These are phyloP conservation scores for Acrobasis repandana DNA, from an alignment of 2,888 invertebrate genomes.

Conservation along the genomic window DNA sequence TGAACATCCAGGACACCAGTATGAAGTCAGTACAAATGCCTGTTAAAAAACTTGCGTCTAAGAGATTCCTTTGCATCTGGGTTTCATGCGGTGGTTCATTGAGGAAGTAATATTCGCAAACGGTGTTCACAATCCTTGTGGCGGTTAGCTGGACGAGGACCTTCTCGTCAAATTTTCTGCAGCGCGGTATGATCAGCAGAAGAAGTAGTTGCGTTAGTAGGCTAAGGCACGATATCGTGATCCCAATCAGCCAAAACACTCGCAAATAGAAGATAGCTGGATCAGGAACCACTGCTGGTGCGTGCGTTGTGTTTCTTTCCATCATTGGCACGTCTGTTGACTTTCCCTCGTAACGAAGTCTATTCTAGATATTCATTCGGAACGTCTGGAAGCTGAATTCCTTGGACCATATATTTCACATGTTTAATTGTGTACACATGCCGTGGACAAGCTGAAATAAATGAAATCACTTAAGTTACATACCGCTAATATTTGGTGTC, in stretches of 20 bases:
- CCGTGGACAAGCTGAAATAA: background rate
- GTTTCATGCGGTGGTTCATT: constrained; percentile 14
- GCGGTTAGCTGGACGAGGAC: constrained; percentile 54
- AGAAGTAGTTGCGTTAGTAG: constrained; percentile 46
- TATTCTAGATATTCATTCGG: background rate
- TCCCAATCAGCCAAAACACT: constrained; percentile 49
- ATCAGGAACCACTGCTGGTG: background rate
- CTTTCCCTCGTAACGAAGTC: background rate
- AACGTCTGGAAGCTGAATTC: background rate
- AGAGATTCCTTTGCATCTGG: constrained; percentile 12
- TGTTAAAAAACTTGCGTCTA: constrained; percentile 35
- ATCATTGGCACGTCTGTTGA: background rate
- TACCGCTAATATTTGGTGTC: background rate
- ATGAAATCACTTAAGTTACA: background rate
- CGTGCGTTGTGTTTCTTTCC: constrained; percentile 1
- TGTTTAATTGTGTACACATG: background rate
- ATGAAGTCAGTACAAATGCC: constrained; percentile 56
- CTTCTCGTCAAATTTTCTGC: constrained; percentile 58
- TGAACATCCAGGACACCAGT: constrained; percentile 58
- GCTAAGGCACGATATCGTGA: constrained; percentile 44
- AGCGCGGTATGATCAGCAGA: constrained; percentile 42
- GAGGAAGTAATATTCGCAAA: constrained; percentile 44
- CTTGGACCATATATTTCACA: background rate
- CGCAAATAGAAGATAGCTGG: constrained; percentile 9
- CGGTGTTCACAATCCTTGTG: constrained; percentile 51